Evolutionary conservation across 2,888 invertebrate species (phyloP).

Genomic region (Oscheius onirici): DNA sequence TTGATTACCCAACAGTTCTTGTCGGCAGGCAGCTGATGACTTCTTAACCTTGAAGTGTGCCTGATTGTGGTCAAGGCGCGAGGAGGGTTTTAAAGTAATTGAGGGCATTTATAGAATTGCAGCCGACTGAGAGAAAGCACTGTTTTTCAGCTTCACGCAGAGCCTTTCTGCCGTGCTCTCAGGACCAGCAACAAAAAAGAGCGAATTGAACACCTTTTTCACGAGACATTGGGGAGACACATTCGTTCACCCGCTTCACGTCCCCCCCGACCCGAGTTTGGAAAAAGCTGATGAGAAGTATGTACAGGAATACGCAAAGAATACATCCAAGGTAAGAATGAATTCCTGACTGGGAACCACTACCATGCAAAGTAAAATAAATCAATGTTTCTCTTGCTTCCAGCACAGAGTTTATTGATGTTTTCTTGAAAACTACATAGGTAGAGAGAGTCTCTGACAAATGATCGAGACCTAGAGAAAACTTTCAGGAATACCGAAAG

Average conservation of each 20-base stretch:
- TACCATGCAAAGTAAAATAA: too few relatives aligned
- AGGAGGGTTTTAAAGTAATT: conserved; percentile 21
- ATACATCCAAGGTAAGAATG: conserved; percentile 58
- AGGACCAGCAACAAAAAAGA: conserved; percentile 76
- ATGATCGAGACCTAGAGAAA: background rate
- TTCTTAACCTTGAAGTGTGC: conserved; percentile 25
- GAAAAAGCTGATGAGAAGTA: conserved; percentile 85
- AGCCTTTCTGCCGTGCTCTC: conserved; percentile 68
- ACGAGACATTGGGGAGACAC: conserved; percentile 97
- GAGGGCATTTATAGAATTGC: conserved; percentile 20
- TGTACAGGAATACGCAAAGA: conserved; percentile 84
- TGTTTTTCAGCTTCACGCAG: conserved; percentile 66
- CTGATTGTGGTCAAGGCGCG: background rate
- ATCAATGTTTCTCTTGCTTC: too few relatives aligned
- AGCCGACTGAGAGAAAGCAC: background rate
- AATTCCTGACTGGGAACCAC: background rate
- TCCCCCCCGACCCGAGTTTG: conserved; percentile 81
- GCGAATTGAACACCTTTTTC: conserved; percentile 90
- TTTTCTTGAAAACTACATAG: background rate
- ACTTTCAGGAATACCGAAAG: conserved; percentile 62
- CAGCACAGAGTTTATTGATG: too few relatives aligned
- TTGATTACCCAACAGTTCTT: background rate
- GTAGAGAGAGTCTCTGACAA: background rate
- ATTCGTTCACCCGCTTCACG: conserved; percentile 83
- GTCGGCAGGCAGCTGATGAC: background rate